Evolutionary conservation across 2,113 vertebrate species (phyloP).

Genomic region (Corythaeola cristata): DNA sequence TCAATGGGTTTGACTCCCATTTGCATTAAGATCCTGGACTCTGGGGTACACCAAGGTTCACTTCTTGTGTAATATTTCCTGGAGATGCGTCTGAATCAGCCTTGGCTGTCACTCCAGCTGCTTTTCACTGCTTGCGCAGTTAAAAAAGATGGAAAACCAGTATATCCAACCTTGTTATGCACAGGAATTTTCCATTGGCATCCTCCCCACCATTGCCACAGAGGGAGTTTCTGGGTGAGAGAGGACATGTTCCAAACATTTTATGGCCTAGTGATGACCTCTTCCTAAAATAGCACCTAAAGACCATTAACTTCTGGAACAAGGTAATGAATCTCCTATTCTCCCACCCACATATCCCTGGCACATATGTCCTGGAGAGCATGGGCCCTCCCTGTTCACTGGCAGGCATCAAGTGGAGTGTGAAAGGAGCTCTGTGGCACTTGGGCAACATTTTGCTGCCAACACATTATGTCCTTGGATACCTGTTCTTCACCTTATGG

Average conservation of each 20-base stretch:
- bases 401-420: not conserved
- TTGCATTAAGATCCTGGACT: not conserved
- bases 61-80: not conserved
- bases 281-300: not conserved
- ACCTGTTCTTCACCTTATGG: not conserved
- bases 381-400: not conserved
- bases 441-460: not conserved
- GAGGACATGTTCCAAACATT: not conserved
- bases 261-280: not conserved
- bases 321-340: not conserved
- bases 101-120: not conserved
- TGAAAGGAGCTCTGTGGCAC: not conserved
- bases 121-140: not conserved
- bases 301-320: not conserved
- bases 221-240: not conserved
- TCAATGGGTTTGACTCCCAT: not conserved
- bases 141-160: not conserved
- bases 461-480: not conserved
- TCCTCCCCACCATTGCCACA: not conserved
- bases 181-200: not conserved
- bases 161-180: not conserved
- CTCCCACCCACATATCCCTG: not conserved
- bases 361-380: rapidly evolving
- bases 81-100: not conserved
- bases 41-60: not conserved